A percentile compares a stretch with the other conserved stretches of the same genome.
Conservation (phyloP, 2,113 vertebrate genomes). For the Varanus salvator region DNA sequence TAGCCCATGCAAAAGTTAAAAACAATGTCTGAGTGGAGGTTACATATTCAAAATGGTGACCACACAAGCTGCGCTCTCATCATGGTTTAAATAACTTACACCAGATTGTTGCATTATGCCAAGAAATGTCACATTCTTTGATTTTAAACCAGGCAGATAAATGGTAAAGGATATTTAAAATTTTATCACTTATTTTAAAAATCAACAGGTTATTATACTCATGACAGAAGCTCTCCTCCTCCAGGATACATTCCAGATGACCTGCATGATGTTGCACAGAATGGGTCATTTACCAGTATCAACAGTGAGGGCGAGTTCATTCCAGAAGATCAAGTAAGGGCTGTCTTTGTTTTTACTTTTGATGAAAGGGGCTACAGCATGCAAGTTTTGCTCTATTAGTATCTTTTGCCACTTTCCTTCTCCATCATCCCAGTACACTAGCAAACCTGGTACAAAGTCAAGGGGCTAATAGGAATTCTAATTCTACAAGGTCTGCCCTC, state of each 20-base stretch:
- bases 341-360: not conserved
- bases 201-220: slow-evolving; percentile 85
- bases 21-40: too few relatives aligned
- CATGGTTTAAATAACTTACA: too few relatives aligned
- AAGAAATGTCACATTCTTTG: not conserved
- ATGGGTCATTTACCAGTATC: slow-evolving; percentile 99
- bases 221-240: slow-evolving; percentile 95
- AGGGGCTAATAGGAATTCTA: not conserved
- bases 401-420: not conserved
- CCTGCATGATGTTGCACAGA: slow-evolving; percentile 93
- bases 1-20: too few relatives aligned
- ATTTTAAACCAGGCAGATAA: not conserved
- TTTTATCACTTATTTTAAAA: slow-evolving; percentile 25
- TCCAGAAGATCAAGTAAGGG: slow-evolving; percentile 94
- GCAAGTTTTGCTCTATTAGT: not conserved
- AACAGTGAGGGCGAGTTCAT: slow-evolving; percentile 99
- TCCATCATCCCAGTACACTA: too few relatives aligned
- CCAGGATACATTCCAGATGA: slow-evolving; percentile 98
- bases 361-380: slow-evolving; percentile 3
- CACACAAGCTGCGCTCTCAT: too few relatives aligned
- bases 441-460: too few relatives aligned
- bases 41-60: too few relatives aligned
- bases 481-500: not conserved
- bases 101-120: too few relatives aligned
- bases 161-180: not conserved